Conservation (phyloP, 2,888 invertebrate species). For the Emmelina monodactyla region DNA sequence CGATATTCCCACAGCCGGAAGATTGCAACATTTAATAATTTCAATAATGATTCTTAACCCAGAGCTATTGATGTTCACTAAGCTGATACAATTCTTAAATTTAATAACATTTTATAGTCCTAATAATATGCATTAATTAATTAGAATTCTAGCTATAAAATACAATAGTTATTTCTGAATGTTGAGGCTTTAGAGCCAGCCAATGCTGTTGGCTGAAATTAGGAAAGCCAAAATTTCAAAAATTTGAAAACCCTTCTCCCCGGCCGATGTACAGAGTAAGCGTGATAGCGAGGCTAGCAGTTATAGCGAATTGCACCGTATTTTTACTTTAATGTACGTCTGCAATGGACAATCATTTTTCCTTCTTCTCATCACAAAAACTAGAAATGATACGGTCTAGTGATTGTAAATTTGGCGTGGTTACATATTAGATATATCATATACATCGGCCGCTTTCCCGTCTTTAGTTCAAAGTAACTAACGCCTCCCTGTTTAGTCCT, state of each 20-base stretch:
- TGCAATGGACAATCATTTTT: not conserved
- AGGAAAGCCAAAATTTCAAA: conserved; percentile 12
- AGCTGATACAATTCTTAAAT: conserved; percentile 65
- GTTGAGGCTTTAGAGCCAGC: conserved; percentile 33
- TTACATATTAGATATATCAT: no score
- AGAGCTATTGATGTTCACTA: conserved; percentile 67
- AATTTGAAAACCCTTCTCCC: not conserved
- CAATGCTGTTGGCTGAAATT: conserved; percentile 26
- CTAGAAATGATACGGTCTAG: not conserved
- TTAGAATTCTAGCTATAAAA: conserved; percentile 65
- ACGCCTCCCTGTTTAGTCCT: conserved; percentile 51
- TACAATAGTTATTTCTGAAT: conserved; percentile 49
- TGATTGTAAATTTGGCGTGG: not conserved
- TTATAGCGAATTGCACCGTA: no score
- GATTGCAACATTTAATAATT: conserved; percentile 61
- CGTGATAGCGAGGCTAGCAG: no score
- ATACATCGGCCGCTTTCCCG: conserved; percentile 8
- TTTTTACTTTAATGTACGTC: not conserved
- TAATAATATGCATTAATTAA: conserved; percentile 65
- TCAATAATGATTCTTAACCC: conserved; percentile 62
- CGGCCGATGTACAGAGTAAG: not conserved
- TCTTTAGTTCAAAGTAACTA: conserved; percentile 2
- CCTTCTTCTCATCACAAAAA: not conserved
- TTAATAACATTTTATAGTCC: conserved; percentile 62
- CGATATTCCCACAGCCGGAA: conserved; percentile 29